Evolutionary conservation across 1,140 invertebrate species (phyloP).

Genomic region (Triops longicaudatus): DNA sequence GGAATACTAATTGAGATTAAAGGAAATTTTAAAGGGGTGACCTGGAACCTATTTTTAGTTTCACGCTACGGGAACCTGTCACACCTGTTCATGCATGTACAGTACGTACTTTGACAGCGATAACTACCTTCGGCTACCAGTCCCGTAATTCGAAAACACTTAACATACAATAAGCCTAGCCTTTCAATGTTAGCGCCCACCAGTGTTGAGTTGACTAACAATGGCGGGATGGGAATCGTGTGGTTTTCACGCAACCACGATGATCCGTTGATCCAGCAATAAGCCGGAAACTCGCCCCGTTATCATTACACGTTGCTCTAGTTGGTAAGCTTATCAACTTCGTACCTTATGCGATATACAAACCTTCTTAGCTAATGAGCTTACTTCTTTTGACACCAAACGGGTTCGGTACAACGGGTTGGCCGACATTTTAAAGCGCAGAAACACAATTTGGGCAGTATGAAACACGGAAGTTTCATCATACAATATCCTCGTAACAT

Average conservation of each 20-base stretch:
- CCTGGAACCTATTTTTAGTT: too few species aligned
- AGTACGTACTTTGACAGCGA: too few species aligned
- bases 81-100: too few species aligned
- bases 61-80: too few species aligned
- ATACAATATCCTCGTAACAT: too few species aligned
- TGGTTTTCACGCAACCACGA: constrained; percentile 11
- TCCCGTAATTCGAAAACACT: neutral
- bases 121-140: neutral
- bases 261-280: constrained; percentile 14
- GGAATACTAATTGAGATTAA: too few species aligned
- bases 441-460: too few species aligned
- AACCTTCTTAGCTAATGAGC: neutral
- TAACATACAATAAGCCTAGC: neutral
- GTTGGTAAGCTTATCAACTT: neutral
- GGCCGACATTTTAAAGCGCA: too few species aligned
- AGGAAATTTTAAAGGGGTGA: too few species aligned
- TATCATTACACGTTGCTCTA: neutral
- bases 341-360: neutral
- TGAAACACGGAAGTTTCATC: too few species aligned
- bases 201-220: neutral
- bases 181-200: neutral
- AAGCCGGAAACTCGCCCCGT: neutral
- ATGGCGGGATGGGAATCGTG: neutral
- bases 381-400: neutral
- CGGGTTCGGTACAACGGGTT: neutral